These are phyloP conservation scores for Sardina pilchardus DNA, from an alignment of 2,113 vertebrate genomes.

Conservation along the genomic window DNA sequence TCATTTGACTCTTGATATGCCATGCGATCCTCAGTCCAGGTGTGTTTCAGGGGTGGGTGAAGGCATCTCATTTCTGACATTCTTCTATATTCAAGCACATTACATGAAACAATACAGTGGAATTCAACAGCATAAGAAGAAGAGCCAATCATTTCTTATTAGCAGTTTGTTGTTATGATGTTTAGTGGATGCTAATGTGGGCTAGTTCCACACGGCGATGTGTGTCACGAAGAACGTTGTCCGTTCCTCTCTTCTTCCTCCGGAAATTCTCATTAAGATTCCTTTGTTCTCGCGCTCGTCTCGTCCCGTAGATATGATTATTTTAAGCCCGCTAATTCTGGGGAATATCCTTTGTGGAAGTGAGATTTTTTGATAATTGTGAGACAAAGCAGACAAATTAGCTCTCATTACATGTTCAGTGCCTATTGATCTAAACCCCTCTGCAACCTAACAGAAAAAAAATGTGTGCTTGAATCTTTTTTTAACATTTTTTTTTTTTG, in stretches of 20 bases:
- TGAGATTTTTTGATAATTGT: slow-evolving; percentile 32
- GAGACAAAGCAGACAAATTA: slow-evolving; percentile 53
- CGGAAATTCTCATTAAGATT: slow-evolving; percentile 3
- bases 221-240: not conserved
- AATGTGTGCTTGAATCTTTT: not conserved
- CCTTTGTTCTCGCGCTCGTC: not conserved
- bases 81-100: not conserved
- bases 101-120: not conserved
- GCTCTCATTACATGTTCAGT: slow-evolving; percentile 32
- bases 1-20: too few relatives aligned
- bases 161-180: not conserved
- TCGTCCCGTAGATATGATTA: not conserved
- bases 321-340: slow-evolving; percentile 18
- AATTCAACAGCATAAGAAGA: not conserved
- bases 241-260: not conserved
- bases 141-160: not conserved
- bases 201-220: not conserved
- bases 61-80: too few relatives aligned
- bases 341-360: slow-evolving; percentile 27
- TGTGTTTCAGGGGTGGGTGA: too few relatives aligned
- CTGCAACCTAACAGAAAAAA: not conserved
- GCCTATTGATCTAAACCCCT: slow-evolving; percentile 23
- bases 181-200: not conserved
- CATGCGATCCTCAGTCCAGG: too few relatives aligned
- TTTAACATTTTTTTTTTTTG: not conserved